Evolutionary conservation across 2,113 vertebrate species (phyloP).

Genomic region (Stomatorhinus ivindoensis): DNA sequence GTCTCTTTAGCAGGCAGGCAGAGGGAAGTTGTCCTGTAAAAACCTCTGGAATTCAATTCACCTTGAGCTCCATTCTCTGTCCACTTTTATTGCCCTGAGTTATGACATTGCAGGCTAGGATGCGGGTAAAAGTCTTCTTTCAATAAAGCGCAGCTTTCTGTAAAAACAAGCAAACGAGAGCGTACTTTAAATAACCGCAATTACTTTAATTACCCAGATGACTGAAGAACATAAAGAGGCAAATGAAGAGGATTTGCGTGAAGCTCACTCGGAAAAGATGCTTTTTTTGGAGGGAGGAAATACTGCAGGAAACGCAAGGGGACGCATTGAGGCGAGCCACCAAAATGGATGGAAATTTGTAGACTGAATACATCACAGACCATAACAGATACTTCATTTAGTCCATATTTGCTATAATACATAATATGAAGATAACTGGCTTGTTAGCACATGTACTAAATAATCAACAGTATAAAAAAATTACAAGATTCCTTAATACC

Average conservation of each 20-base stretch:
- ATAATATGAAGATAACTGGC: neutral
- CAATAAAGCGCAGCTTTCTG: neutral
- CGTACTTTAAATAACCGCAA: neutral
- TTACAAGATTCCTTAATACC: neutral
- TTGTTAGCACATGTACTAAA: neutral
- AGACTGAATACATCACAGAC: neutral
- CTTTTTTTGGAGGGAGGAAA: neutral
- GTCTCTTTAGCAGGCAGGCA: neutral
- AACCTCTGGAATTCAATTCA: neutral
- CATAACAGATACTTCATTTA: neutral
- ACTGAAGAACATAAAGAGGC: neutral
- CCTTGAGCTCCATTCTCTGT: constrained; percentile 18
- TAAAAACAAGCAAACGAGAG: neutral
- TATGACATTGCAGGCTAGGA: neutral
- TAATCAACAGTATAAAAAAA: neutral
- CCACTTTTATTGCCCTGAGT: neutral
- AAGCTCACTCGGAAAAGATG: neutral
- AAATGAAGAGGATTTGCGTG: constrained; percentile 14
- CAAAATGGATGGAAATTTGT: neutral
- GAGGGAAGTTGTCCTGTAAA: neutral
- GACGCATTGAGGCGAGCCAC: neutral
- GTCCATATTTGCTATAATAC: neutral
- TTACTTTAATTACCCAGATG: constrained; percentile 6
- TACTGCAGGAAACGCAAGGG: neutral
- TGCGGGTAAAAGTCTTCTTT: neutral